These are phyloP conservation scores for Cyclophora albipunctata DNA, from an alignment of 2,888 invertebrate genomes.

Conservation along the genomic window DNA sequence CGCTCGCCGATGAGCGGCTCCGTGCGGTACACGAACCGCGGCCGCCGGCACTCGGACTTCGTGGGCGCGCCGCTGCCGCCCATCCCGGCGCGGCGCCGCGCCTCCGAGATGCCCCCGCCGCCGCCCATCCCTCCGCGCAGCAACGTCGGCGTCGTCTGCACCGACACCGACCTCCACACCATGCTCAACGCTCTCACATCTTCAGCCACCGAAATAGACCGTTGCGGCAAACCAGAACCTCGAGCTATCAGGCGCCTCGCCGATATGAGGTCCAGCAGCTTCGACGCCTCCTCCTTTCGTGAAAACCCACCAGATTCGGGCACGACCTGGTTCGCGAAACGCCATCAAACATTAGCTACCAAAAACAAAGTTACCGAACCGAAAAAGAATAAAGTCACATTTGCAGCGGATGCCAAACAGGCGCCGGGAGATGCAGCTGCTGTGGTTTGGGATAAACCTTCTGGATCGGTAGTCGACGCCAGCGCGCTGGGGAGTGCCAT, in stretches of 20 bases:
- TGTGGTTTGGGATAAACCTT: constrained; percentile 84
- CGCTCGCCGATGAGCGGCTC: constrained; percentile 66
- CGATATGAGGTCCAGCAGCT: constrained; percentile 87
- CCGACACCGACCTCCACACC: constrained; percentile 86
- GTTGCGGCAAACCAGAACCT: constrained; percentile 76
- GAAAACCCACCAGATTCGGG: constrained; percentile 65
- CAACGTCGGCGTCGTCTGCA: constrained; percentile 82
- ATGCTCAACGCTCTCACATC: constrained; percentile 87
- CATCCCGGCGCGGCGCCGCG: constrained; percentile 78
- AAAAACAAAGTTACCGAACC: constrained; percentile 72
- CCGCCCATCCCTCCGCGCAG: constrained; percentile 59
- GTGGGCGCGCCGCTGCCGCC: constrained; percentile 76
- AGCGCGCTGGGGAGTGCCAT: constrained; percentile 88
- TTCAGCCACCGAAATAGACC: constrained; percentile 86
- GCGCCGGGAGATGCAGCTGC: constrained; percentile 75
- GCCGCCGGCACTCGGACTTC: constrained; percentile 84
- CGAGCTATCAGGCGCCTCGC: constrained; percentile 75
- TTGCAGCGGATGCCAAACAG: constrained; percentile 78
- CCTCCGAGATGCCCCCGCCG: constrained; percentile 82
- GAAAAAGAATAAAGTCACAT: constrained; percentile 72
- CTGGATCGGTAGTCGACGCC: constrained; percentile 86
- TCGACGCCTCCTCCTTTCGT: constrained; percentile 84
- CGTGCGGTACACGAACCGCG: constrained; percentile 78
- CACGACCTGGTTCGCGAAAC: constrained; percentile 84
- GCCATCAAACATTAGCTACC: constrained; percentile 84